Percentiles rank a stretch among this genome's conserved stretches.
These are phyloP conservation scores for Leucophenga montana DNA, from an alignment of 2,888 invertebrate species.

Conservation along the genomic window DNA sequence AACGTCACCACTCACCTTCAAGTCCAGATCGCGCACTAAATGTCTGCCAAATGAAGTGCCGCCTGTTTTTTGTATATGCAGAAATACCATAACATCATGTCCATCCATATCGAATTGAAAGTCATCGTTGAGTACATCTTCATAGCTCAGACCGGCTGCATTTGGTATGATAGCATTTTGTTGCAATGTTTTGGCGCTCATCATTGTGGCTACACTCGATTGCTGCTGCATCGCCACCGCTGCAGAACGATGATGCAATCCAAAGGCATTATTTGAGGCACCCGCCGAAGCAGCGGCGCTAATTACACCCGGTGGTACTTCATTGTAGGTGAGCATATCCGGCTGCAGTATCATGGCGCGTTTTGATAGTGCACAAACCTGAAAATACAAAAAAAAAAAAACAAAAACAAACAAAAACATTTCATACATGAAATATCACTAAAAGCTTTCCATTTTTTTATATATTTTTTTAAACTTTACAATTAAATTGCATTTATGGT, in stretches of 20 bases:
- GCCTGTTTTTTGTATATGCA: slow-evolving; percentile 99
- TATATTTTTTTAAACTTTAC: too few relatives aligned
- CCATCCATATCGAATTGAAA: slow-evolving; percentile 92
- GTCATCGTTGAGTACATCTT: slow-evolving; percentile 89
- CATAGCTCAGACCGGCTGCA: slow-evolving; percentile 81
- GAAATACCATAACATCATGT: slow-evolving; percentile 97
- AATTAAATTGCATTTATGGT: background rate
- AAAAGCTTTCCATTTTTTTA: too few relatives aligned
- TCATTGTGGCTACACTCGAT: slow-evolving; percentile 35
- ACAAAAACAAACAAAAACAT: slow-evolving; percentile 27
- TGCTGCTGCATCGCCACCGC: slow-evolving; percentile 47
- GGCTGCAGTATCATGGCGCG: slow-evolving; percentile 77
- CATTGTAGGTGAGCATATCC: slow-evolving; percentile 73
- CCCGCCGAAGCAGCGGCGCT: slow-evolving; percentile 49
- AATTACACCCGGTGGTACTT: slow-evolving; percentile 52
- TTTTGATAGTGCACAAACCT: slow-evolving; percentile 84
- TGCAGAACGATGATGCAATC: slow-evolving; percentile 43
- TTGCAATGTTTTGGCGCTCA: slow-evolving; percentile 62
- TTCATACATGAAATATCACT: slow-evolving; percentile 27
- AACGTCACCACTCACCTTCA: slow-evolving; percentile 74
- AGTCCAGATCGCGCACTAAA: slow-evolving; percentile 94
- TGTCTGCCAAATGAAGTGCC: slow-evolving; percentile 98
- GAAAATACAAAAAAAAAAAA: slow-evolving; percentile 36
- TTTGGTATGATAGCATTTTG: slow-evolving; percentile 70
- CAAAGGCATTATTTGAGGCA: slow-evolving; percentile 42